A percentile compares a stretch with the other conserved stretches of the same genome.
Evolutionary conservation across 2,888 invertebrate genomes (phyloP).

Genomic region (Andrena dorsata): DNA sequence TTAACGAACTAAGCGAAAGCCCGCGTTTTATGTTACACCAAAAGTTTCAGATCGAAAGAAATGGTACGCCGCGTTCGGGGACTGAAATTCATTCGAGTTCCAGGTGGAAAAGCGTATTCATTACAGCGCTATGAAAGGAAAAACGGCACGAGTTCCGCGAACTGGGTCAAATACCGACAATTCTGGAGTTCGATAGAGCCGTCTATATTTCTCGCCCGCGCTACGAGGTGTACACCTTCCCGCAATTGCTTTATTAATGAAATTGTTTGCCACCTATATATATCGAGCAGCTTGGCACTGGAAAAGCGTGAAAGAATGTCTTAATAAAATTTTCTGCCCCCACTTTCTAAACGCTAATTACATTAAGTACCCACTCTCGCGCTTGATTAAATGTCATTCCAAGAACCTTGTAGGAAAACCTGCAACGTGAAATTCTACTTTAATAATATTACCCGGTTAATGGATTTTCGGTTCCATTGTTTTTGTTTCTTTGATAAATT

Average conservation of each 20-base stretch:
- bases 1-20: not conserved
- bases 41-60: not conserved
- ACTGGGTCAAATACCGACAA: constrained; percentile 52
- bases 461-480: too few relatives aligned
- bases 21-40: not conserved
- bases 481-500: too few relatives aligned
- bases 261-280: constrained; percentile 17
- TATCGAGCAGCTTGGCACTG: not conserved
- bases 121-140: constrained; percentile 10
- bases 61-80: not conserved
- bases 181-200: constrained; percentile 31
- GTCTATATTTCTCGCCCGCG: constrained; percentile 6
- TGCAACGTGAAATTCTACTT: too few relatives aligned
- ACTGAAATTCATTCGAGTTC: not conserved
- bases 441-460: too few relatives aligned
- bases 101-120: not conserved
- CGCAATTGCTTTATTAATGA: constrained; percentile 33
- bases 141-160: constrained; percentile 26
- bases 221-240: not conserved
- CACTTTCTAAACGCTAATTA: not conserved
- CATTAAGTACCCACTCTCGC: not conserved
- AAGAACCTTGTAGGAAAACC: too few relatives aligned
- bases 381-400: too few relatives aligned
- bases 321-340: not conserved
- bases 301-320: not conserved